Evolutionary conservation across 2,888 invertebrate genomes (phyloP).

Genomic region (Drosophila parthenogenetica): DNA sequence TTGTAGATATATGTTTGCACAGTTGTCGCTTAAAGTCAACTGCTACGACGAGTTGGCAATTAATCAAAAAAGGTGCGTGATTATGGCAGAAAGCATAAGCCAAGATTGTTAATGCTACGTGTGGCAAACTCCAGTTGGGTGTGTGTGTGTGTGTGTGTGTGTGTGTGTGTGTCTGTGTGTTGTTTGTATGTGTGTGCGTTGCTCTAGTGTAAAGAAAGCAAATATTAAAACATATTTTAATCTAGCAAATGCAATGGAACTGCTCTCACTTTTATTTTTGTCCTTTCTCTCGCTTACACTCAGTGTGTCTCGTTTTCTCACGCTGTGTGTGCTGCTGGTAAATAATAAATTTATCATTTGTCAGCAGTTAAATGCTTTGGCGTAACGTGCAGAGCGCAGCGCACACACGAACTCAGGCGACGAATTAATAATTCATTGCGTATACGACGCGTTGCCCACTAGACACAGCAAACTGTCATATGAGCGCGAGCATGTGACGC

Average conservation of each 20-base stretch:
- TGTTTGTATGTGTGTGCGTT: constrained; percentile 29
- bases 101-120: constrained; percentile 45
- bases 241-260: constrained; percentile 70
- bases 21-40: constrained; percentile 57
- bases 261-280: constrained; percentile 11
- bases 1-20: constrained; percentile 5
- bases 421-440: constrained; percentile 82
- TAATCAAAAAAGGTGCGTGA: constrained; percentile 83
- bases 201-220: constrained; percentile 67
- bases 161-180: constrained; percentile 16
- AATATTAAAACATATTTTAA: constrained; percentile 81
- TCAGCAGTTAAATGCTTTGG: constrained; percentile 81
- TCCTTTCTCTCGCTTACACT: not conserved
- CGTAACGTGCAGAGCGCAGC: constrained; percentile 61
- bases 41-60: constrained; percentile 71
- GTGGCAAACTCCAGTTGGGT: constrained; percentile 18
- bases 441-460: constrained; percentile 76
- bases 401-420: constrained; percentile 50
- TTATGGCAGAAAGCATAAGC: constrained; percentile 61
- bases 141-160: constrained; percentile 8
- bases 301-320: constrained; percentile 12
- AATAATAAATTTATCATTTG: constrained; percentile 84
- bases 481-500: constrained; percentile 41
- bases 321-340: constrained; percentile 62
- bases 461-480: constrained; percentile 68